Base-by-base conservation (phyloP, 2,113 vertebrate species). In the Strigops habroptila region DNA sequence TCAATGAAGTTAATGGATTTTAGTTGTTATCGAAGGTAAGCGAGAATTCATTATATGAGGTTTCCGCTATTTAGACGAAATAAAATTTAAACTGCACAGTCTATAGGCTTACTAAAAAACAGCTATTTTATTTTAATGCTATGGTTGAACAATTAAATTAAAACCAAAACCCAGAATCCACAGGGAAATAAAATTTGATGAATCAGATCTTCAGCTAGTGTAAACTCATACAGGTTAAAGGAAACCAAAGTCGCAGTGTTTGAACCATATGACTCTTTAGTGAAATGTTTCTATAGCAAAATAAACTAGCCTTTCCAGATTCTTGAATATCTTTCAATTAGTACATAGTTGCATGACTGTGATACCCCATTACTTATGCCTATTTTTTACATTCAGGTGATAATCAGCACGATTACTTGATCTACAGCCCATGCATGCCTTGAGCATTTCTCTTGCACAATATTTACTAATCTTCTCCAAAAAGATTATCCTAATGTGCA, bases 1-100 rank as follows among this genome's bases (percentile, higher is more conserved):
- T 83, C 82, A 82, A 30, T 68, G 33, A 88, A 88, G 73, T 88
- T 90, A 94, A 91, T 88, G 74, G 73, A 77, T 90, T 94, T 92
- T 92, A 60, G 82, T 68, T 80, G 43, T 53, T 94, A 52, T 44
- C 1, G 1, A 62, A 86, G 41, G 51, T 76, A 93, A 87, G 62
- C 0, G 3, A 90, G 55, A 86, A 86, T 82, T 91, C 39, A 64
- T 93, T 94, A 41, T 63, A 88, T 12, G 41, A 82, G 4, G 4
- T 25, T 94, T 80, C 24, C 27, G 44, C 62, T 83, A 7, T 75
- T 88, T 88, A 83, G 80, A 78, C 16, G 65, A 83, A 90, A 90
- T 87, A 94, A 81, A 95, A 88, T 83, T 75, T 90, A 90, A 91
- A 71, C 39, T 52, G 43, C 18, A 57, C 7, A 69, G 33, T 52